phyloP scores from a whole-genome alignment of 2,113 vertebrate genomes.

The Chitala chitala region DNA sequence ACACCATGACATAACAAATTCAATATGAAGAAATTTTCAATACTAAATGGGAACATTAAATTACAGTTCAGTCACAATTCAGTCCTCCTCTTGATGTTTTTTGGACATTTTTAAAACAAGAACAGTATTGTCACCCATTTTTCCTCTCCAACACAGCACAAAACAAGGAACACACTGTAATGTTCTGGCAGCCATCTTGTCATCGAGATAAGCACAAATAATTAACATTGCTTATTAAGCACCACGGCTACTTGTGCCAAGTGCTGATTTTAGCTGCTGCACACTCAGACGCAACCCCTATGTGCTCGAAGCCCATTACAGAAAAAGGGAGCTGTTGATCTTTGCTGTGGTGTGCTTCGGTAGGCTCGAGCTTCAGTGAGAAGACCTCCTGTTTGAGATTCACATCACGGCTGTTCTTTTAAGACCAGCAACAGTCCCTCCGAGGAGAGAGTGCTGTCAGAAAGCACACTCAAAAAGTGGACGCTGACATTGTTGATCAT shows the following conservation, averaged over 20 bases:
- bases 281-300: too few species aligned
- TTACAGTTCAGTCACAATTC: not conserved
- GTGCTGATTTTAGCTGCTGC: not conserved
- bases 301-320: not conserved
- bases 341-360: not conserved
- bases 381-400: slow-evolving; percentile 5
- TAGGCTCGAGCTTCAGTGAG: not conserved
- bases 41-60: not conserved
- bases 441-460: not conserved
- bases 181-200: not conserved
- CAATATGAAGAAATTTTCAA: not conserved
- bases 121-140: not conserved
- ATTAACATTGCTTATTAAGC: not conserved
- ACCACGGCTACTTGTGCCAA: not conserved
- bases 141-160: not conserved
- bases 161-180: not conserved
- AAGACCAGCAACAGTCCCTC: not conserved
- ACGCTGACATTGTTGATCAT: slow-evolving; percentile 7
- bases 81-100: not conserved
- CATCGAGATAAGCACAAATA: not conserved
- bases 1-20: too few species aligned
- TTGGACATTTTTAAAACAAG: slow-evolving; percentile 3
- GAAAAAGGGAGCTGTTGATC: slow-evolving; percentile 1
- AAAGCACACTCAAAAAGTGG: not conserved
- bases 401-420: not conserved